Evolutionary conservation across 2,797 vertebrate species (phyloP).

Genomic region (Euthynnus affinis): DNA sequence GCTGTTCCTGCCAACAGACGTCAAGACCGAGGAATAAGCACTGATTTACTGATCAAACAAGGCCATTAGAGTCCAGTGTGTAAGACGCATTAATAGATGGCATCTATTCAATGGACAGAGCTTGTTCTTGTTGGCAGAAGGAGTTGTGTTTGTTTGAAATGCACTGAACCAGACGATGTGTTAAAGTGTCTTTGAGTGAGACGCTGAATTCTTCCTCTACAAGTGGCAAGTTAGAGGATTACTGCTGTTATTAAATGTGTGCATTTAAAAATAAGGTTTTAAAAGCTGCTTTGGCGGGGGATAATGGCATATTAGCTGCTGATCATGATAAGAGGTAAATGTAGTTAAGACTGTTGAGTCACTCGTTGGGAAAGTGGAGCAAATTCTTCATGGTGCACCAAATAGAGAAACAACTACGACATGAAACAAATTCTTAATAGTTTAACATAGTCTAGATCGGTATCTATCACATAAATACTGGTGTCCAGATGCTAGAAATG

Average conservation of each 20-base stretch:
- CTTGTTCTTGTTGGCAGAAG: neutral
- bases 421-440: too few relatives aligned
- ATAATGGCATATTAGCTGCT: too few relatives aligned
- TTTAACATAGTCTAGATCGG: neutral
- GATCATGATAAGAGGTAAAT: too few relatives aligned
- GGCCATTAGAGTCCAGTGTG: neutral
- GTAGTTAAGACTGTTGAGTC: too few relatives aligned
- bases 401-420: neutral
- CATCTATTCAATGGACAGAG: constrained; percentile 1
- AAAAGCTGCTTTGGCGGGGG: too few relatives aligned
- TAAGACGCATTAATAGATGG: constrained; percentile 15
- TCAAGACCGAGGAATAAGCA: constrained; percentile 37
- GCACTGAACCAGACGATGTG: too few relatives aligned
- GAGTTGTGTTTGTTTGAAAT: constrained; percentile 18
- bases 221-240: neutral
- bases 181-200: too few relatives aligned
- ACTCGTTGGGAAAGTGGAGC: too few relatives aligned
- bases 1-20: constrained; percentile 35
- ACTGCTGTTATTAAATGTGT: neutral
- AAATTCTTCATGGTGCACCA: too few relatives aligned
- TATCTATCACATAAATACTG: neutral
- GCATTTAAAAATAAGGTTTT: too few relatives aligned
- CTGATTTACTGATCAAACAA: constrained; percentile 5
- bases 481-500: neutral
- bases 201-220: neutral